Conservation (phyloP, 2,888 invertebrate species). For the Panopea generosa region DNA sequence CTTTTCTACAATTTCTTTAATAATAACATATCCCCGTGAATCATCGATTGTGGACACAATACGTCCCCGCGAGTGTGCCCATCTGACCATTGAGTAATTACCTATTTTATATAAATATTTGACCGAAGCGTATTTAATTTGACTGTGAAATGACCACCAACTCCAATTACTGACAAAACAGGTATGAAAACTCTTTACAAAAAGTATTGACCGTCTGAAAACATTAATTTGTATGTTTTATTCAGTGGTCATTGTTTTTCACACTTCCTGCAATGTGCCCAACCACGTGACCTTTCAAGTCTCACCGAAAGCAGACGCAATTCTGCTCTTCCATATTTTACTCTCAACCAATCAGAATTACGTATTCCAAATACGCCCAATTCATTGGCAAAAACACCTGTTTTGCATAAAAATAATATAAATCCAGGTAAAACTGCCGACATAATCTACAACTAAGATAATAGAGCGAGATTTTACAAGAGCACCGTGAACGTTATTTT, state of each 20-base stretch:
- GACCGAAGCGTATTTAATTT: constrained; percentile 40
- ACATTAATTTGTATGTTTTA: constrained; percentile 49
- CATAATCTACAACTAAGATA: no score
- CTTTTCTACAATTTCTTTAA: no score
- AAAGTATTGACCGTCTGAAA: constrained; percentile 50
- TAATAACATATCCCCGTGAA: no score
- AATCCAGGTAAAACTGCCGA: no score
- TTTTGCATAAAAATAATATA: background rate
- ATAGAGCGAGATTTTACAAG: no score
- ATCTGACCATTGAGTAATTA: constrained; percentile 37
- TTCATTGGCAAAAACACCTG: constrained; percentile 14
- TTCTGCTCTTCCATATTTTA: background rate
- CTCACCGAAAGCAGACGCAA: background rate
- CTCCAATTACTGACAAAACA: constrained; percentile 60
- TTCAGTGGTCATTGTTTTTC: constrained; percentile 60
- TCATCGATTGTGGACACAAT: no score
- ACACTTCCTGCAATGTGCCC: constrained; percentile 54
- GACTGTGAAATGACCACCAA: constrained; percentile 54
- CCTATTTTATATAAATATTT: constrained; percentile 50
- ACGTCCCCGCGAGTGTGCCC: constrained; percentile 1
- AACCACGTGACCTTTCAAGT: constrained; percentile 41
- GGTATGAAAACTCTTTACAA: constrained; percentile 58
- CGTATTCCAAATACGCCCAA: constrained; percentile 34
- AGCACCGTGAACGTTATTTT: no score
- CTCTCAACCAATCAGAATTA: constrained; percentile 34